These are phyloP conservation scores for Automeris io DNA, from an alignment of 2,888 invertebrate genomes.

Conservation along the genomic window DNA sequence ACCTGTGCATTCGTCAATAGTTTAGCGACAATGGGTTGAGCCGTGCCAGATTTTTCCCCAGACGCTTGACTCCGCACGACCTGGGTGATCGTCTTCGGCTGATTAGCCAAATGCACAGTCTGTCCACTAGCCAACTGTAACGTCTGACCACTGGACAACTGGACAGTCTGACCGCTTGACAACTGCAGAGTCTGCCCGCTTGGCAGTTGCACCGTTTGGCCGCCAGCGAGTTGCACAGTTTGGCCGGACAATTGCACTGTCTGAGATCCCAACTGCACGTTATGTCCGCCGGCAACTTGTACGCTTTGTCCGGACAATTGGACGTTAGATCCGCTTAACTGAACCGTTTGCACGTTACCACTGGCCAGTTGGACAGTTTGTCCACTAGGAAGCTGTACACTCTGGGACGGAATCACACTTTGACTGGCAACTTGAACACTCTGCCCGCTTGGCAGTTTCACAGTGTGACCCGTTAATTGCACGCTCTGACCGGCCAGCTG, in stretches of 20 bases:
- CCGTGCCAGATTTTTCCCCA: constrained; percentile 42
- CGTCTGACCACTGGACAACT: constrained; percentile 53
- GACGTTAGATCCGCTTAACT: constrained; percentile 27
- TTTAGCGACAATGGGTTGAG: constrained; percentile 82
- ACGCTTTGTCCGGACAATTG: constrained; percentile 31
- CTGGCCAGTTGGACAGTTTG: constrained; percentile 56
- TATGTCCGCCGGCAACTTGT: constrained; percentile 28
- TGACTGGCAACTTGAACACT: constrained; percentile 57
- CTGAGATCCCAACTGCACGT: constrained; percentile 27
- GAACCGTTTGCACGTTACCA: constrained; percentile 39
- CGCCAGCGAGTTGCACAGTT: constrained; percentile 36
- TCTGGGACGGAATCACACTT: constrained; percentile 45
- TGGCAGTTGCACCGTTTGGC: constrained; percentile 44
- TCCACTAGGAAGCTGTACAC: constrained; percentile 47
- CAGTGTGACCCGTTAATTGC: constrained; percentile 66
- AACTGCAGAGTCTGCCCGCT: constrained; percentile 68
- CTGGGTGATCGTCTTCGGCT: constrained; percentile 48
- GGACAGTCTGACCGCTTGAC: constrained; percentile 52
- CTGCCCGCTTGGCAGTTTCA: constrained; percentile 59
- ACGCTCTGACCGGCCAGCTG: constrained; percentile 59
- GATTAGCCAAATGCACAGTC: constrained; percentile 56
- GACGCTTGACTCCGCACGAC: constrained; percentile 51
- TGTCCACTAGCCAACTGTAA: constrained; percentile 53
- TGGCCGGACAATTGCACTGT: constrained; percentile 35
- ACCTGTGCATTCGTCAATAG: constrained; percentile 84